Base-by-base conservation (phyloP, 2,113 vertebrate genomes). In the Gymnogyps californianus region DNA sequence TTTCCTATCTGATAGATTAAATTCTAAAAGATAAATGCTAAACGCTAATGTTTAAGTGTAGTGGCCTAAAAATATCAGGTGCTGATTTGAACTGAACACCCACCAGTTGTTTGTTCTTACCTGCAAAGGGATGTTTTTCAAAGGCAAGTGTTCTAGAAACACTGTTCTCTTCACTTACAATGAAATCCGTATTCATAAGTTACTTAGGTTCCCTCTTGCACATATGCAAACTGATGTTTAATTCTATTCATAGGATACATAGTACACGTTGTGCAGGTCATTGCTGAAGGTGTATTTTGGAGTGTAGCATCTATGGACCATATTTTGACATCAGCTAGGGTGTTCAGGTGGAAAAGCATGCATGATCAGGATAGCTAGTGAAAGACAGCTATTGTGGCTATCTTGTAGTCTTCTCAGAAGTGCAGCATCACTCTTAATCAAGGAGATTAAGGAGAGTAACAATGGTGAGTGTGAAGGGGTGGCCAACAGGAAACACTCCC, bases 241-340 rank as follows among this genome's bases (percentile, higher is more conserved):
- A 18, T 58, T 47, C 13, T 58, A 2, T 9, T 29, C 2, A 3
- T 5, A 13, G 19, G 16, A 49, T 42, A 16, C 7, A 3, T 4
- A 10, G 17, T 21, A 8, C 11, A 2, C 0, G 0, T 9, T 20
- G 28, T 15, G 49, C 16, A 44, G 40, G 28, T 66, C 2, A 0
- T 6, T 74, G 20, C 36, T 83, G 69, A 38, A 47, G 36, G 55
- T 61, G 1, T 13, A 6, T 71, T 70, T 57, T 80, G 17, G 11
- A 32, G 29, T 32, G 7, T 47, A 65, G 19, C 38, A 24, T 26
- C 16, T 19, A 2, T 18, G 44, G 34, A 52, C 32, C 9, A 1
- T 54, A 19, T 67, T 69, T 69, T 31, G 34, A 15, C 20, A 20
- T n/a, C 40, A 70, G 28, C 10, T 49, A 54, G 16, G 17, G 19